Evolutionary conservation across 2,888 invertebrate genomes (phyloP), one percentile per base, ranked within the genome.

Genomic region (Epinotia demarniana): DNA sequence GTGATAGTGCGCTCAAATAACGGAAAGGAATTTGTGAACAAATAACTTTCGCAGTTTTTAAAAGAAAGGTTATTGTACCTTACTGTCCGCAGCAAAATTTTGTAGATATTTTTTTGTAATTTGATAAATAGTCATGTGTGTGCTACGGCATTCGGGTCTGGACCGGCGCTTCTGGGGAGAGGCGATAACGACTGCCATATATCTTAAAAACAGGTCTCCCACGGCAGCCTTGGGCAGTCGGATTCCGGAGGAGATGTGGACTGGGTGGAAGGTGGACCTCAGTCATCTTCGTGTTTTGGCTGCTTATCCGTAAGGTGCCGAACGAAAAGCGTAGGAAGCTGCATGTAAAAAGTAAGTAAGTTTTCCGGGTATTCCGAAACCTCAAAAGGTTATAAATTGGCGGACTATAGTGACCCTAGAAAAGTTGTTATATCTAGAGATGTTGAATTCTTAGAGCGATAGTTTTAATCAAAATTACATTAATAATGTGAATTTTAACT

Each of bases 181-280:
- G 16, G 60, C 33, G 6, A 16, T 60, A 33, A 60, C 60, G 33
- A 60, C 60, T 60, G 60, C 33, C 16, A 60, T 60, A 60, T 60
- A 60, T 16, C 60, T 60, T 33, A 60, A 33, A 60, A 60, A 66
- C 18, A 53, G 12, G 3, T 55, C 55, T 4, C 39, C 55, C 8
- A 55, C 66, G 55, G 27, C 55, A n/a, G 27, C 66, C n/a, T 55
- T 67, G 33, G 55, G n/a, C 33, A 55, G 55, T 27, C 27, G 55
- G 27, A 67, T 67, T 67, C 66, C 66, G 49, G 64, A 64, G 63
- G 63, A 33, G 33, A 33, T 64, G 46, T 53, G 64, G 64, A 64
- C 64, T 49, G 64, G 57, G 67, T 57, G 57, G 27, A 64, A 64
- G n/a, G 23, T 19, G 27, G 62, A 63, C 39, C 43, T 43, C 43